Evolutionary conservation across 2,888 invertebrate species (phyloP).

Genomic region (Meiosimyza decipiens): DNA sequence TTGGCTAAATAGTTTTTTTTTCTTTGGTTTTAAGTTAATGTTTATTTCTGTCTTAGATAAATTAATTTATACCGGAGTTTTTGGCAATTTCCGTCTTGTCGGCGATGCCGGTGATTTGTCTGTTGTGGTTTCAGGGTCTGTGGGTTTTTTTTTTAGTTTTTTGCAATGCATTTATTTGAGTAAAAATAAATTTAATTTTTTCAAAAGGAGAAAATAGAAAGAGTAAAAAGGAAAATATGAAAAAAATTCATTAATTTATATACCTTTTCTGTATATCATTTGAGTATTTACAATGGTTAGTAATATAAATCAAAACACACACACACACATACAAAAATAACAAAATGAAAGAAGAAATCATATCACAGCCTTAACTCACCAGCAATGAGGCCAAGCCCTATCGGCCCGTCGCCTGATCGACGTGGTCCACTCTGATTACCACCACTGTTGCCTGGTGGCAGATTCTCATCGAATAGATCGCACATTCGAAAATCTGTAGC

Average conservation of each 20-base stretch:
- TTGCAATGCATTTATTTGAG: not conserved
- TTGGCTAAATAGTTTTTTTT: conserved; percentile 12
- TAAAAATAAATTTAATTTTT: conserved; percentile 7
- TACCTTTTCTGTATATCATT: not conserved
- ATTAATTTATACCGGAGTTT: conserved; percentile 92
- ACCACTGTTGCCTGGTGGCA: conserved; percentile 68
- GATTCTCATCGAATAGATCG: conserved; percentile 77
- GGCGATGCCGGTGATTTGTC: conserved; percentile 91
- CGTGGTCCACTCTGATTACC: conserved; percentile 64
- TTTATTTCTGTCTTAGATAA: conserved; percentile 31
- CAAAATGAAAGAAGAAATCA: conserved; percentile 18
- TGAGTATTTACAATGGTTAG: not conserved
- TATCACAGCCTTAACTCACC: conserved; percentile 56
- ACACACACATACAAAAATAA: no score
- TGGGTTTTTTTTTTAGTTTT: conserved; percentile 54
- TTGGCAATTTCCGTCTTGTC: conserved; percentile 93
- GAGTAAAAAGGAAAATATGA: conserved; percentile 31
- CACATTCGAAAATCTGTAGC: conserved; percentile 79
- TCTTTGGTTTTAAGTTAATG: not conserved
- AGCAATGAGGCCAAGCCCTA: conserved; percentile 65
- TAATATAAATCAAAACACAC: not conserved
- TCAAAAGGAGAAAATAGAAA: conserved; percentile 21
- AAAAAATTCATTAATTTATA: conserved; percentile 32
- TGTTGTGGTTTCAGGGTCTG: conserved; percentile 80
- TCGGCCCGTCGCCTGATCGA: conserved; percentile 66